Evolutionary conservation across 37 sponge, comb jelly and placozoan genomes (phyloP).

Genomic region (Theonella swinhoei): DNA sequence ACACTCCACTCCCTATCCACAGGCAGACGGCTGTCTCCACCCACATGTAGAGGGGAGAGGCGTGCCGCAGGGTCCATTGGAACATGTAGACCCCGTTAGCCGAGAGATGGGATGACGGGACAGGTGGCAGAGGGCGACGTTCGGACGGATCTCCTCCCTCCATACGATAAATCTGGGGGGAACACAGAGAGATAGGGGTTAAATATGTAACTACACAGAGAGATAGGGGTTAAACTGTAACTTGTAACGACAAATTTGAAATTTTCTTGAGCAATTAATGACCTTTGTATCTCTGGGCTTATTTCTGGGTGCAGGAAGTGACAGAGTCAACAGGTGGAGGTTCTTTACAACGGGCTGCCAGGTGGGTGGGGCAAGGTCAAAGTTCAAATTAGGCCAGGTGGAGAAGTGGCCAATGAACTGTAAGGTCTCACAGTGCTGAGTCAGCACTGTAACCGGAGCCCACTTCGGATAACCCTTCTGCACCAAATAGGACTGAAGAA

Average conservation of each 20-base stretch:
- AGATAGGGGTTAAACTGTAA: too few species aligned
- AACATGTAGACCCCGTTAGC: conserved; percentile 24
- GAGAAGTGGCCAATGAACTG: conserved; percentile 42
- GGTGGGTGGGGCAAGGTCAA: conserved; percentile 11
- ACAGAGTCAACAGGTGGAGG: not conserved
- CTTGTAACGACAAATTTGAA: too few species aligned
- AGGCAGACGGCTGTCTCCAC: conserved; percentile 35
- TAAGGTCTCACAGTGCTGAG: conserved; percentile 47
- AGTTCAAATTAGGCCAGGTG: conserved; percentile 43
- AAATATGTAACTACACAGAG: too few species aligned
- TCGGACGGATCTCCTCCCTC: not conserved
- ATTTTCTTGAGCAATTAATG: too few species aligned
- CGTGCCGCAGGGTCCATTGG: conserved; percentile 13
- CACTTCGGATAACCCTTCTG: conserved; percentile 39
- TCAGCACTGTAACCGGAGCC: conserved; percentile 58
- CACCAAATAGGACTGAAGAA: conserved; percentile 14
- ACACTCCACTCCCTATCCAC: conserved; percentile 32
- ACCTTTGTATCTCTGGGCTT: not conserved
- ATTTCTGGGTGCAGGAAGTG: not conserved
- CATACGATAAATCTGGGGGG: not conserved
- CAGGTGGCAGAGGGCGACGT: not conserved
- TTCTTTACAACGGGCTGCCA: not conserved
- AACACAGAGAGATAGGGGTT: not conserved
- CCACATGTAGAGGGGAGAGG: conserved; percentile 44
- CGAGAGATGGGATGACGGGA: not conserved